These are phyloP conservation scores for Scelioninae gen. 2 DNA, from an alignment of 2,888 invertebrate genomes.

Conservation along the genomic window DNA sequence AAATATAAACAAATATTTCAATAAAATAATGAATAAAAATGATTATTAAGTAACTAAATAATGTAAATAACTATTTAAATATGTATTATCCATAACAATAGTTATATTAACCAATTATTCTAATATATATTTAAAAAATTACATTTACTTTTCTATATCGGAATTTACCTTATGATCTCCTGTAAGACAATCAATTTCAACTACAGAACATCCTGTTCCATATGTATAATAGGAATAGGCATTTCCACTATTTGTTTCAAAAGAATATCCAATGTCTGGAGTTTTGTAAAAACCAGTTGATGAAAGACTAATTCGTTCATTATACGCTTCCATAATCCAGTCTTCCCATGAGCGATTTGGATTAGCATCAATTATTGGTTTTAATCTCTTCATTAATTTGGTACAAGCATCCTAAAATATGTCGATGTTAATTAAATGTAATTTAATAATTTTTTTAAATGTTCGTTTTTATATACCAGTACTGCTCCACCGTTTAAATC, in stretches of 20 bases:
- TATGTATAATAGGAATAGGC: conserved; percentile 88
- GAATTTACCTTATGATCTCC: conserved; percentile 91
- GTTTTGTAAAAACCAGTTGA: conserved; percentile 88
- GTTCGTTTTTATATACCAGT: conserved; percentile 76
- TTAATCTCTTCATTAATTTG: conserved; percentile 82
- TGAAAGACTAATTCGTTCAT: conserved; percentile 85
- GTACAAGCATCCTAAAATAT: conserved; percentile 83
- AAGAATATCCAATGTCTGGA: conserved; percentile 83
- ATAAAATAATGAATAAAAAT: too few species aligned
- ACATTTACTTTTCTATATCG: too few species aligned
- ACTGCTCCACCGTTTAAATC: conserved; percentile 94
- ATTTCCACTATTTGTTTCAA: conserved; percentile 81
- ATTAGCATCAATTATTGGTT: conserved; percentile 83
- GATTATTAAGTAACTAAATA: too few species aligned
- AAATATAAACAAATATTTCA: too few species aligned
- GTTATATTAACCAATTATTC: too few species aligned
- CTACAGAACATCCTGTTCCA: conserved; percentile 89
- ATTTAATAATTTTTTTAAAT: not conserved
- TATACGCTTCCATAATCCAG: conserved; percentile 85
- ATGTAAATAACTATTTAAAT: too few species aligned
- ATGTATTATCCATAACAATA: too few species aligned
- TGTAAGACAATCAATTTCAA: conserved; percentile 93
- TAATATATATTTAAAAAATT: too few species aligned
- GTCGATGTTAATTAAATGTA: not conserved
- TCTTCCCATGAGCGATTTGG: conserved; percentile 88